Base-by-base conservation (phyloP, 2,888 invertebrate species). In the Stegophylla sp. region DNA sequence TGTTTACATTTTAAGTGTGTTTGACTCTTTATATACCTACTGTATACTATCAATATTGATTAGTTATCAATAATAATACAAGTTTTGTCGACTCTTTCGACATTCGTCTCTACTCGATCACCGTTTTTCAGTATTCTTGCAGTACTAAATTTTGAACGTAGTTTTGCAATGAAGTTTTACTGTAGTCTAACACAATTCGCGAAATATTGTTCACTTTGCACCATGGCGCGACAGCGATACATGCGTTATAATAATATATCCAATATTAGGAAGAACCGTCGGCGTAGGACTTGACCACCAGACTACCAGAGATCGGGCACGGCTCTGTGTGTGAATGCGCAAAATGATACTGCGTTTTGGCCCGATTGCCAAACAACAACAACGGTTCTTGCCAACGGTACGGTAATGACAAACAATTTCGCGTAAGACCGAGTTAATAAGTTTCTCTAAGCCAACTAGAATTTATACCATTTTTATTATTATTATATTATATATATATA, bases 341-440 rank as follows among this genome's bases (percentile, higher is more conserved):
- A 75, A 75, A 75, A 63, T 43, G 34, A 64, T 66, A 76, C 76
- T 56, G 76, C 76, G 53, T 76, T 76, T 76, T 76, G 66, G 76
- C 76, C 64, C 10, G 34, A 75, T 53, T 43, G 51, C 76, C 76
- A 66, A 76, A 76, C 66, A 64, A 51, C n/a, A n/a, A n/a, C 74
- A 53, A 76, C 76, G 76, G 53, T 53, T 56, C 76, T 53, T 76
- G 76, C 76, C 76, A 76, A 66, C 76, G 64, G 76, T 76, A 76
- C 41, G 45, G 48, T 48, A 61, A 74, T 75, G 63, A 75, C 74
- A 34, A 63, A 73, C 59, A 59, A 45, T 43, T 59, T 59, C 26
- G 34, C 17, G 59, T 59, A 45, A 43, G 9, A 51, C n/a, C n/a
- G 43, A 17, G 43, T 43, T 56, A 56, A 43, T 43, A 59, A 73